Conservation (phyloP, 2,888 invertebrate species). For the Rugalucina vietnamica region DNA sequence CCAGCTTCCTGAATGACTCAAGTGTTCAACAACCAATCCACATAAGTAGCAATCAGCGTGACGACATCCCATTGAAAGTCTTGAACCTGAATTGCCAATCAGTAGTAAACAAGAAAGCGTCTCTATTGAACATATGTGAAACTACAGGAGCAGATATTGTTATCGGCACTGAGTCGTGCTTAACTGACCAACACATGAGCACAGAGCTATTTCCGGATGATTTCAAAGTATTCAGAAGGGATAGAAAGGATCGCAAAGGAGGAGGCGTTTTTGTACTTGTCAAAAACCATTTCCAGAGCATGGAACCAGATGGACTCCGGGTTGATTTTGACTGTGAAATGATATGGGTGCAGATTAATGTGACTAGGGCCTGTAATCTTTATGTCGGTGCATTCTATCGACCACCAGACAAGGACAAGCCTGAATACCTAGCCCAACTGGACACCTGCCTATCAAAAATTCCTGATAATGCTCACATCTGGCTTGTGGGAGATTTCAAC, state of each 20-base stretch:
- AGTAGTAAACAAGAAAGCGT: not conserved
- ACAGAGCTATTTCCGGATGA: conserved; percentile 18
- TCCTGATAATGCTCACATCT: conserved; percentile 2
- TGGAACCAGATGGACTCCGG: conserved; percentile 19
- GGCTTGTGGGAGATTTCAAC: conserved; percentile 31
- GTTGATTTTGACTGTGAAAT: not conserved
- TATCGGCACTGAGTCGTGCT: conserved; percentile 31
- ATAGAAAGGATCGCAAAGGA: conserved; percentile 18
- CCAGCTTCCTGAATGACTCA: conserved; percentile 8
- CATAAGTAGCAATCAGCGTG: not conserved
- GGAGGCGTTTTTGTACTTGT: conserved; percentile 43
- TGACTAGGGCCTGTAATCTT: not conserved
- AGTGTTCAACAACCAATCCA: not conserved
- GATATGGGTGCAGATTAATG: conserved; percentile 18
- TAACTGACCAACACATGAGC: not conserved
- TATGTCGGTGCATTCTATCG: conserved; percentile 21
- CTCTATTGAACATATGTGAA: not conserved
- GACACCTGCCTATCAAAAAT: conserved; percentile 12
- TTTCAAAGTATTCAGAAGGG: conserved; percentile 13
- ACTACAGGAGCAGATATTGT: conserved; percentile 22
- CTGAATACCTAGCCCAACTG: not conserved
- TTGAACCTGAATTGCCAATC: conserved; percentile 23
- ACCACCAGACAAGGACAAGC: not conserved
- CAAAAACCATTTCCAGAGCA: not conserved
- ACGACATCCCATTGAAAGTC: conserved; percentile 21